Evolutionary conservation across 2,888 invertebrate genomes (phyloP).

Genomic region (Melanostoma mellinum): DNA sequence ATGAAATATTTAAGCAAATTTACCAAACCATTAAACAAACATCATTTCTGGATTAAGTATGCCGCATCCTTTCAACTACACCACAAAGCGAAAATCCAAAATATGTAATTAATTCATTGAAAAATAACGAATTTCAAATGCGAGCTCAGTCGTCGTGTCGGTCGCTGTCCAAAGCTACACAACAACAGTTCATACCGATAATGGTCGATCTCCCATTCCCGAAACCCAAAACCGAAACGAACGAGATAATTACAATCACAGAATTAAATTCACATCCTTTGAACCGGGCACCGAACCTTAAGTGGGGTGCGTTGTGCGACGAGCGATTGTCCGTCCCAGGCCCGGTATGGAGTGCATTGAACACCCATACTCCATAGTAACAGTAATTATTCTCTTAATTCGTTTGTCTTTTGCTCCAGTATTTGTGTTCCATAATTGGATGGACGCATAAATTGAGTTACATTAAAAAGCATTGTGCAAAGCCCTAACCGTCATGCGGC

Average conservation of each 20-base stretch:
- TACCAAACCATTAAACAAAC: conserved; percentile 72
- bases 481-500: conserved; percentile 19
- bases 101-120: conserved; percentile 72
- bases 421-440: conserved; percentile 70
- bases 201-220: conserved; percentile 20
- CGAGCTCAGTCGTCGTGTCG: neutral
- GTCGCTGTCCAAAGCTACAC: conserved; percentile 8
- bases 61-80: conserved; percentile 30
- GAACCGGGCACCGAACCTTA: conserved; percentile 1
- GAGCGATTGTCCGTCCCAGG: neutral
- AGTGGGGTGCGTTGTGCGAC: neutral
- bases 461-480: conserved; percentile 53
- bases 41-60: conserved; percentile 69
- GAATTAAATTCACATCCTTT: conserved; percentile 68
- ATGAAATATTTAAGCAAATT: conserved; percentile 72
- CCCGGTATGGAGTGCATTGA: neutral
- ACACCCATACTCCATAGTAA: conserved; percentile 21
- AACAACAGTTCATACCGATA: conserved; percentile 9
- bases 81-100: conserved; percentile 70
- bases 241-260: conserved; percentile 70
- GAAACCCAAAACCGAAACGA: neutral
- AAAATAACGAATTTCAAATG: conserved; percentile 71
- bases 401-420: conserved; percentile 67
- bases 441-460: conserved; percentile 71
- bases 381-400: conserved; percentile 71